Percentiles rank a stretch among this genome's conserved stretches.
Evolutionary conservation across 1,140 invertebrate species (phyloP).

Genomic region (Drosophila murphyi): DNA sequence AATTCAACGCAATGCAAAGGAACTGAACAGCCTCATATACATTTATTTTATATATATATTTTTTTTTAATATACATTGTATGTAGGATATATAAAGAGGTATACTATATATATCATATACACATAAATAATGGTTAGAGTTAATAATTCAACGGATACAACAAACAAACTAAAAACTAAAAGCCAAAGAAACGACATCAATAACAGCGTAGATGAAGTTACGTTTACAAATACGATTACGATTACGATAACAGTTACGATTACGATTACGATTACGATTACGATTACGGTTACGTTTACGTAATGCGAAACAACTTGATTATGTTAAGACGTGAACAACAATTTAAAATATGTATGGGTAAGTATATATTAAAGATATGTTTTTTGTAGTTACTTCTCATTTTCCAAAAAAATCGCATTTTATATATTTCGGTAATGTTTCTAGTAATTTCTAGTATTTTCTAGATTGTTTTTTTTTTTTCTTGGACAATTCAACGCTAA

Average conservation of each 20-base stretch:
- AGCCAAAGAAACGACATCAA: constrained; percentile 69
- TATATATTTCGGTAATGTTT: constrained; percentile 7
- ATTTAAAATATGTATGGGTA: constrained; percentile 64
- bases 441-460: constrained; percentile 2
- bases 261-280: constrained; percentile 57
- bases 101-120: constrained; percentile 8
- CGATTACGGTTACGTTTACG: constrained; percentile 54
- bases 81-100: constrained; percentile 10
- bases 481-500: constrained; percentile 70
- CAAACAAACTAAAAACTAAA: constrained; percentile 70
- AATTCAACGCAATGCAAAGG: constrained; percentile 37
- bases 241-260: constrained; percentile 50
- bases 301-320: constrained; percentile 64
- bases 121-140: constrained; percentile 20
- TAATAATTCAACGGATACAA: constrained; percentile 55
- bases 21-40: constrained; percentile 27
- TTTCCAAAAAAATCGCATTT: constrained; percentile 20
- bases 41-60: constrained; percentile 10
- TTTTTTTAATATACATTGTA: constrained; percentile 14
- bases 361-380: constrained; percentile 36
- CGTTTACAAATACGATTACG: constrained; percentile 44
- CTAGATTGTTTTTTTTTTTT: constrained; percentile 17
- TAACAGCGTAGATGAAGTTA: constrained; percentile 74
- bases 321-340: constrained; percentile 72
- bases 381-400: constrained; percentile 36